Base-by-base conservation (phyloP, 2,888 invertebrate species). In the Brachyopa scutellaris region DNA sequence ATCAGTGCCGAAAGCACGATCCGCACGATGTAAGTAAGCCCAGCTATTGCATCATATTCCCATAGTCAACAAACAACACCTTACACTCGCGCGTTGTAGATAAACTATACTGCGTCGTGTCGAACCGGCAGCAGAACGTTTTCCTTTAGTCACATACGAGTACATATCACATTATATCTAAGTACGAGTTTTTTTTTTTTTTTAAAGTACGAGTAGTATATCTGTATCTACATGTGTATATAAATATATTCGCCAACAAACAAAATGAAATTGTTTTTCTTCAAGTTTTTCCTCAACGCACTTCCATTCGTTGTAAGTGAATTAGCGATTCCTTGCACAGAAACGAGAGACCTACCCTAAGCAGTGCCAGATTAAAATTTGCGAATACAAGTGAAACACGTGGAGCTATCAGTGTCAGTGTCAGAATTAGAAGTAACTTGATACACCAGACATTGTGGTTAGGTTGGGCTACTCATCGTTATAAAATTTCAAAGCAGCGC, bases 21-120 rank as follows among this genome's bases (percentile, higher is more conserved):
- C 13, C 19, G 33, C 5, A 23, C 49, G 17, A 55, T 67, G 67
- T 67, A 67, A 67, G 55, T 45, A 17, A 21, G 17, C 45, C 53
- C n/a, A 57, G 23, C 15, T 67, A 67, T 67, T 67, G 67, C 67
- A 67, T 67, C 67, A 67, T 67, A 23, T 26, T 67, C 23, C n/a
- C 11, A 38, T 6, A 40, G 5, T 36, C 19, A 31, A 40, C 2
- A 38, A 64, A 64, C 29, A 66, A 53, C 66, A 51, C 51, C 19
- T 53, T 40, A 49, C 66, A 23, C 31, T 29, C 13, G 29, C 33
- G 33, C 55, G 19, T 23, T 38, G 23, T 49, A 62, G 62, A 62
- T 62, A 62, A 62, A 62, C 49, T 23, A 33, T 31, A 38, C 42
- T 62, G 47, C 62, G 62, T 38, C 49, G 61, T 33, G 33, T 49